These are phyloP conservation scores for Tragopan temminckii DNA, from an alignment of 2,797 vertebrate species.

Conservation along the genomic window DNA sequence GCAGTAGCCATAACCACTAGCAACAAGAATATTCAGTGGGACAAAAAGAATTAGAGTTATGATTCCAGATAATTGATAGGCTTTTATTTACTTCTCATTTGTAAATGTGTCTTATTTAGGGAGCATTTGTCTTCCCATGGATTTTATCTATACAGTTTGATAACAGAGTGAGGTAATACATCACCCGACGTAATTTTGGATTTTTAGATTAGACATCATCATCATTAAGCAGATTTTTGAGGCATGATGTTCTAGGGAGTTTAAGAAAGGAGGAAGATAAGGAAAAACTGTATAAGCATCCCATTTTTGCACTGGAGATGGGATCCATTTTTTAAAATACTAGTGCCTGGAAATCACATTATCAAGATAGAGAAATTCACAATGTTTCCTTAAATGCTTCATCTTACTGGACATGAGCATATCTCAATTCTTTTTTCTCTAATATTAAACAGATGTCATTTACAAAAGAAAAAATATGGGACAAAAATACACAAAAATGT, in stretches of 20 bases:
- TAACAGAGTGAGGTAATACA: not conserved
- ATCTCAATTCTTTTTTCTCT: not conserved
- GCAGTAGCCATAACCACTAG: not conserved
- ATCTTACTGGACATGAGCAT: not conserved
- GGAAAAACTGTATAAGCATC: not conserved
- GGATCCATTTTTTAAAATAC: conserved; percentile 23
- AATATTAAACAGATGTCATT: not conserved
- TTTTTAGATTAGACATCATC: not conserved
- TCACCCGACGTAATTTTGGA: not conserved
- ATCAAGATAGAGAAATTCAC: not conserved
- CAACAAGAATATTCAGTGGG: not conserved
- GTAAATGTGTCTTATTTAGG: not conserved
- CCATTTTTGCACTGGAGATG: conserved; percentile 11
- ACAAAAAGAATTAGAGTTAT: not conserved
- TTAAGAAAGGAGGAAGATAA: not conserved
- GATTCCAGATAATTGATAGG: not conserved
- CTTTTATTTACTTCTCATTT: not conserved
- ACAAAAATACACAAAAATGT: not conserved
- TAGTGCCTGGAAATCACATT: conserved; percentile 23
- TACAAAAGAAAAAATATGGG: not conserved
- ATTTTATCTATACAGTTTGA: not conserved
- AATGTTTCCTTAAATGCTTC: not conserved
- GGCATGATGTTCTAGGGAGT: not conserved
- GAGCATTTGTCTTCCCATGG: not conserved
- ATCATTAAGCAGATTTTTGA: not conserved